Evolutionary conservation across 2,113 vertebrate species (phyloP).

Genomic region (Pluvianellus socialis): DNA sequence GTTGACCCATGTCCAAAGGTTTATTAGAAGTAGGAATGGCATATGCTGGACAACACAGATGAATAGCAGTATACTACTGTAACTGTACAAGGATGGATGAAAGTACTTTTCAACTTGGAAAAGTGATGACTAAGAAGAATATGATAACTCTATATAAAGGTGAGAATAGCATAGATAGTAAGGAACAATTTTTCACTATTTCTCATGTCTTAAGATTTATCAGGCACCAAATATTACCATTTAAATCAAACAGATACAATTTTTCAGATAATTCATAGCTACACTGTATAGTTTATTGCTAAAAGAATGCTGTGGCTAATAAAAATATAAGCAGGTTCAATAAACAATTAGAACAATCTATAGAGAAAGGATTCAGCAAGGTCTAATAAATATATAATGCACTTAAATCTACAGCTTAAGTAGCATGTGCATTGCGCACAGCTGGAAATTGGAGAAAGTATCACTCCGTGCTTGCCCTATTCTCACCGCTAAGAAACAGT

Average conservation of each 20-base stretch:
- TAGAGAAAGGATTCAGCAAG: background rate
- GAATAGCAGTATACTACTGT: background rate
- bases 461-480: background rate
- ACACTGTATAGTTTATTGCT: background rate
- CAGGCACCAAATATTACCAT: background rate
- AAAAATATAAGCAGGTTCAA: background rate
- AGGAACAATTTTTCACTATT: background rate
- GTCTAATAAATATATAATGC: background rate
- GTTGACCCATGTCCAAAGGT: background rate
- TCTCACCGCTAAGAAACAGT: background rate
- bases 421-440: background rate
- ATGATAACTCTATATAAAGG: background rate
- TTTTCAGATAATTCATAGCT: background rate
- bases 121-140: background rate
- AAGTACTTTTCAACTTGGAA: background rate
- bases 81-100: background rate
- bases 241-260: background rate
- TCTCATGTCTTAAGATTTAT: background rate
- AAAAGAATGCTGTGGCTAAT: background rate
- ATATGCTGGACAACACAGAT: background rate
- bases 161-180: background rate
- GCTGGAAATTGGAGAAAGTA: background rate
- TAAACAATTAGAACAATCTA: background rate
- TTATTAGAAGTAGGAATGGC: background rate
- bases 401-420: background rate